A percentile compares a stretch with the other conserved stretches of the same genome.
phyloP scores from a whole-genome alignment of 2,797 vertebrate genomes.

The Luscinia luscinia region DNA sequence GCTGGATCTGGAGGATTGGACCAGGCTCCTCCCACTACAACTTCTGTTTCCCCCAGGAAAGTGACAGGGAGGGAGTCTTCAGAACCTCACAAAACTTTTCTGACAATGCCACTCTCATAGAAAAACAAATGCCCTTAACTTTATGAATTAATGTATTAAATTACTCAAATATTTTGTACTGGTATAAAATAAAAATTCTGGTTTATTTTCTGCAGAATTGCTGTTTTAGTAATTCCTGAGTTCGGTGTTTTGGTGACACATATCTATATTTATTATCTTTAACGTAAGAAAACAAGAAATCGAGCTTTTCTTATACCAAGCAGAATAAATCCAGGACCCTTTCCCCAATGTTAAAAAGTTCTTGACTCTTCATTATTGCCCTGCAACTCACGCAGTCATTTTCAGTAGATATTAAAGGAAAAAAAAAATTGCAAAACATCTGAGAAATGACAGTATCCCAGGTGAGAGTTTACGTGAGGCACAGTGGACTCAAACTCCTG shows the following conservation, averaged over 20 bases:
- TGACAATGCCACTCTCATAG: fast-evolving
- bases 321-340: background rate
- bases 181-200: background rate
- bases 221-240: background rate
- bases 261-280: background rate
- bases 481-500: fast-evolving
- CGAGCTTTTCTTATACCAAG: background rate
- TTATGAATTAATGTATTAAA: background rate
- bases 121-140: background rate
- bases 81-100: background rate
- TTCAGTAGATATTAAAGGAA: background rate
- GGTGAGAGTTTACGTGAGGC: fast-evolving
- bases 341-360: fast-evolving
- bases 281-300: background rate
- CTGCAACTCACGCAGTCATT: background rate
- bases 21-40: background rate
- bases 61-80: background rate
- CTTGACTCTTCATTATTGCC: background rate
- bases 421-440: background rate
- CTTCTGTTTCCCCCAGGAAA: background rate
- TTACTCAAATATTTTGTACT: background rate
- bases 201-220: background rate
- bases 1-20: background rate
- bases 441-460: background rate
- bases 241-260: background rate